Evolutionary conservation across 1,140 invertebrate genomes (phyloP).

Genomic region (Lepidurus arcticus): DNA sequence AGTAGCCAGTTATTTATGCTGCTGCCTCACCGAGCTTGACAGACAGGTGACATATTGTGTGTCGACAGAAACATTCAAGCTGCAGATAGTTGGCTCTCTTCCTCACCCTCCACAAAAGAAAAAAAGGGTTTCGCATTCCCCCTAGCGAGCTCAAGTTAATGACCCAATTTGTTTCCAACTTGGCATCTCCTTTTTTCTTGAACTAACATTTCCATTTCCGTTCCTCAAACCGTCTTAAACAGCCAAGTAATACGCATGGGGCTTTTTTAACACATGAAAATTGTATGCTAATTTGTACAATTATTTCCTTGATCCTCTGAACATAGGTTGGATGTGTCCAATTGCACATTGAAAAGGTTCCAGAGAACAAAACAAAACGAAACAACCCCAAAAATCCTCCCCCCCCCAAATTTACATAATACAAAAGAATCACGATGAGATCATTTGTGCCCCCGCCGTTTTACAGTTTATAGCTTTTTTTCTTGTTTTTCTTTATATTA

Average conservation of each 20-base stretch:
- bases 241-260: not conserved
- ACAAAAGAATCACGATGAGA: conserved; percentile 27
- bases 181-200: conserved; percentile 17
- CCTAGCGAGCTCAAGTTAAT: conserved; percentile 15
- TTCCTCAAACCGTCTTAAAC: not conserved
- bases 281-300: conserved; percentile 20
- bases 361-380: not conserved
- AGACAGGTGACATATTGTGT: conserved; percentile 18
- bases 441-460: not conserved
- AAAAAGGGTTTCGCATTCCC: conserved; percentile 2
- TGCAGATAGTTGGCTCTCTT: conserved; percentile 8
- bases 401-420: not conserved
- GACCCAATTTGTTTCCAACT: conserved; percentile 21
- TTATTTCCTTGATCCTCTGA: not conserved
- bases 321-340: not conserved
- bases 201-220: conserved; percentile 5
- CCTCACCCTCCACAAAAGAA: not conserved
- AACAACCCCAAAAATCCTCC: not conserved
- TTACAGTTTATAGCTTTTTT: not conserved
- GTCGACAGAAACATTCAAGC: conserved; percentile 18
- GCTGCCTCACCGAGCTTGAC: not conserved
- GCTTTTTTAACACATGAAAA: conserved; percentile 13
- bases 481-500: not conserved
- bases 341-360: not conserved
- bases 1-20: not conserved